Evolutionary conservation across 1,140 invertebrate genomes (phyloP).

Genomic region (Leguminivora glycinivorella): DNA sequence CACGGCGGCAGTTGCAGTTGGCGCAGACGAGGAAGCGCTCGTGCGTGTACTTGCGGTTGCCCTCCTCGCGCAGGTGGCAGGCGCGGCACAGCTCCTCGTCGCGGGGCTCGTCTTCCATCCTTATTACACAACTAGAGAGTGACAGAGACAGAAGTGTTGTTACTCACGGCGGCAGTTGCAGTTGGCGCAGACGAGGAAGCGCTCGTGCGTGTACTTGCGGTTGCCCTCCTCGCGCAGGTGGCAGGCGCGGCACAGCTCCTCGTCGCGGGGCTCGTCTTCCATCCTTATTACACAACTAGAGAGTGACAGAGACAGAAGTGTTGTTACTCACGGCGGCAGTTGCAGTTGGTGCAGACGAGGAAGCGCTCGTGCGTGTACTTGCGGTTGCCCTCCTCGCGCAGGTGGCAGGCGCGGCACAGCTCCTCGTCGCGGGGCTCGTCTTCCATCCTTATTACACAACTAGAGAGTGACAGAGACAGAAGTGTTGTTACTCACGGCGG

Average conservation of each 20-base stretch:
- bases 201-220: conserved; percentile 78
- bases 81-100: no score
- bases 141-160: not conserved
- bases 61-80: no score
- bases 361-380: conserved; percentile 80
- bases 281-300: no score
- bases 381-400: conserved; percentile 78
- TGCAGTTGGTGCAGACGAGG: conserved; percentile 87
- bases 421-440: conserved; percentile 43
- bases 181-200: conserved; percentile 84
- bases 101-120: conserved; percentile 34
- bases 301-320: not conserved
- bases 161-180: conserved; percentile 85
- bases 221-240: no score
- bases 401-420: conserved; percentile 76
- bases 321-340: conserved; percentile 82
- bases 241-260: no score
- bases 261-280: conserved; percentile 34
- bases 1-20: conserved; percentile 85
- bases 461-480: no score
- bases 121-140: no score
- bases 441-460: no score
- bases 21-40: conserved; percentile 84
- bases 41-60: conserved; percentile 77
- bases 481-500: conserved; percentile 79